Evolutionary conservation across 2,888 invertebrate species (phyloP), one percentile per base, ranked within the genome.

Genomic region (Drosophila barbarae): DNA sequence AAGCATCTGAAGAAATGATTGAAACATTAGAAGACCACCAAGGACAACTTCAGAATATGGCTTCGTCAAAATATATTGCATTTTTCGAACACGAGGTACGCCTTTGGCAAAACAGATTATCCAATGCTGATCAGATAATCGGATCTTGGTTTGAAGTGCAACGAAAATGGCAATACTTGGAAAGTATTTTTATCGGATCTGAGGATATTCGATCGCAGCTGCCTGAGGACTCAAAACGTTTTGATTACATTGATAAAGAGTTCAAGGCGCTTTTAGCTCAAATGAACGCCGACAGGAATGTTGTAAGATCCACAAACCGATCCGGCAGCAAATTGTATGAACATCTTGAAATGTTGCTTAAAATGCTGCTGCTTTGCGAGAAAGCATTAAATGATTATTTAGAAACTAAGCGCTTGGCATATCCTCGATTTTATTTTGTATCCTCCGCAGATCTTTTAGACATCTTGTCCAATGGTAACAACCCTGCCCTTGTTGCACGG

Each of bases 11-110:
- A 87, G 97, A 97, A 86, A 91, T 96, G 39, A 95, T 98, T 34
- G 98, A 98, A 89, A 94, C 92, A 0, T 91, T 98, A n/a, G 98
- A 98, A 90, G 98, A 98, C 77, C 96, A 98, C 90, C 98, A 98
- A 92, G 96, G 91, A 0, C 95, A 95, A 91, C 91, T 98, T n/a
- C 98, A 98, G 90, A 98, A 95, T 85, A 95, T 98, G 95, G 92
- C 97, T 91, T 94, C 96, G 0, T 98, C 98, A 0, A 98, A 98
- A 87, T 98, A 94, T 88, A 94, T 98, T 68, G 95, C 94, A 3
- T 95, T 93, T 88, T 98, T 97, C 89, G 91, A 95, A 70, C 92
- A 91, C 13, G 95, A 97, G 87, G 96, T 98, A 0, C 93, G 94
- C 0, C 91, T 91, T 18, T 98, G 98, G 98, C 97, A 96, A 88